Conservation (phyloP, 2,888 invertebrate genomes). For the Caenorhabditis plicata region DNA sequence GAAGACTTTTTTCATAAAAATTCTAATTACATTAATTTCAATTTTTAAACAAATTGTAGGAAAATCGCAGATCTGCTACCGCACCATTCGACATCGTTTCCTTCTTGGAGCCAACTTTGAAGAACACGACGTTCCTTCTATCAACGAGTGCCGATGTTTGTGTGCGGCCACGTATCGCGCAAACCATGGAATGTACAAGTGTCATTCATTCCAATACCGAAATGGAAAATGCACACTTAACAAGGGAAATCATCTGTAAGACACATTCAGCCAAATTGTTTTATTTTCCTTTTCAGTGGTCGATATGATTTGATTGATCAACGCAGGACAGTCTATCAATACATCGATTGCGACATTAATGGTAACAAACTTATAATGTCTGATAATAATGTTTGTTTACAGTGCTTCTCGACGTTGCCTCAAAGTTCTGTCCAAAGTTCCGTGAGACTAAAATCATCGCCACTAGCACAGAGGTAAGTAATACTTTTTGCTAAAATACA, state of each 20-base stretch:
- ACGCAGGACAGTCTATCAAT: conserved; percentile 51
- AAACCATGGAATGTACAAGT: conserved; percentile 22
- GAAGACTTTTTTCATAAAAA: too few species aligned
- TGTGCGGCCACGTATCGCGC: conserved; percentile 40
- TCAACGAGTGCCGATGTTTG: conserved; percentile 56
- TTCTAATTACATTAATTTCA: too few species aligned
- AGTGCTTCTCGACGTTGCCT: conserved; percentile 37
- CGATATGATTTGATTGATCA: conserved; percentile 60
- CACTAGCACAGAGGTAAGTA: background rate
- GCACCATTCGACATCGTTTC: conserved; percentile 48
- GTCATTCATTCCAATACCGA: conserved; percentile 49
- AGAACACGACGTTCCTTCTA: conserved; percentile 36
- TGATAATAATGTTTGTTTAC: conserved; percentile 6
- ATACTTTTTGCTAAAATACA: background rate
- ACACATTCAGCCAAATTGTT: background rate
- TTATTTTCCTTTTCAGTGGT: conserved; percentile 23
- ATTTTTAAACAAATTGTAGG: too few species aligned
- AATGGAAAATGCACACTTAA: conserved; percentile 53
- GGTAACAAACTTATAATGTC: conserved; percentile 28
- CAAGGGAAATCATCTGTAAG: conserved; percentile 40
- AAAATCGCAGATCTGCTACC: conserved; percentile 49
- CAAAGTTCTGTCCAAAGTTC: conserved; percentile 33
- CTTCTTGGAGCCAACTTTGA: conserved; percentile 52
- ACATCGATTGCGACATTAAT: conserved; percentile 54
- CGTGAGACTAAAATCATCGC: background rate